Base-by-base conservation (phyloP, 1,140 invertebrate species). In the Ceratoteleas bidentatus region DNA sequence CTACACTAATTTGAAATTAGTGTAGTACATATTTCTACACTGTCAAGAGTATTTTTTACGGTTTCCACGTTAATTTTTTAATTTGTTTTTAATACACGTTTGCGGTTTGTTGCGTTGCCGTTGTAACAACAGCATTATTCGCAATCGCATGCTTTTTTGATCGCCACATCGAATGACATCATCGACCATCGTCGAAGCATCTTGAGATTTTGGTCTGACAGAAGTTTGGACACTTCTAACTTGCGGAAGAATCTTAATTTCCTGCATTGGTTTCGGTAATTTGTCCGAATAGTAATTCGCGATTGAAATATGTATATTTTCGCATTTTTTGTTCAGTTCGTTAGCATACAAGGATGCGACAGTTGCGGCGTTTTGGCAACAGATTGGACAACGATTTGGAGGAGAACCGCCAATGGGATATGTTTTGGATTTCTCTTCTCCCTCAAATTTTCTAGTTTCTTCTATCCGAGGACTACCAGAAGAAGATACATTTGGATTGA, bases 211-310 rank as follows among this genome's bases (percentile, higher is more conserved):
- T 3, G 52, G 54, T 45, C 57, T 68, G 3, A 69, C 69, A 1
- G 69, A 80, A 5, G 70, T 80, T 58, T 80, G 69, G 0, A 80
- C 69, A 3, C 69, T 80, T 66, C 77, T 60, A 9, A 65, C 24
- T 38, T 57, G 34, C 16, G 49, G 49, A 6, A 7, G 14, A 6
- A 38, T 45, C n/a, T 24, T 43, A 0, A 34, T 32, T 56, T 56
- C 50, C 24, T 69, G 32, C n/a, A 33, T 61, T 40, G 66, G 34
- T 10, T 58, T 81, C 8, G 16, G 6, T 54, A n/a, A 58, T 34
- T 58, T 65, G 11, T 65, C 70, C 6, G 69, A 56, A 33, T 74
- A 74, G 15, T 69, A 81, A 57, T 81, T 81, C 24, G 68, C 66
- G 11, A 81, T 81, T 3, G 69, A 74, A n/a, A 81, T 34, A 14